Conservation (phyloP, 2,888 invertebrate species). For the Lordiphosa andalusiaca region DNA sequence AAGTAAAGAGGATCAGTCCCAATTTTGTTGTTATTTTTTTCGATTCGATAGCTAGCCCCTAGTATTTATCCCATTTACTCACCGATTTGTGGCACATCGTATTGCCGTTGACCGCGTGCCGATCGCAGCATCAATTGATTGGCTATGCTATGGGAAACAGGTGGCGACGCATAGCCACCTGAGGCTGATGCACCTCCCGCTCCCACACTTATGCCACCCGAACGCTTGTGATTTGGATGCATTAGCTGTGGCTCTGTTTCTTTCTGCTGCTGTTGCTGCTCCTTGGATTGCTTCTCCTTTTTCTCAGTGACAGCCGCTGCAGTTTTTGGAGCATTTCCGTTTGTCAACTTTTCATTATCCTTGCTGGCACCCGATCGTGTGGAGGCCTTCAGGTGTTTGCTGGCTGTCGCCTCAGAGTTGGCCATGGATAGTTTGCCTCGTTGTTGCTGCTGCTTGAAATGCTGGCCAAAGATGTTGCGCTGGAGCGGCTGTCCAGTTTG, state of each 20-base stretch:
- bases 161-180: slow-evolving; percentile 61
- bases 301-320: slow-evolving; percentile 20
- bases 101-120: slow-evolving; percentile 87
- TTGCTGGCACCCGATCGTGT: slow-evolving; percentile 47
- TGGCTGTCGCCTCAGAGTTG: slow-evolving; percentile 75
- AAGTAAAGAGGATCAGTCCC: no score
- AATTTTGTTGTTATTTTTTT: no score
- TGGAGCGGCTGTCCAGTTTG: slow-evolving; percentile 46
- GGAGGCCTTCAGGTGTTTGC: slow-evolving; percentile 57
- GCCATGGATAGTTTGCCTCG: slow-evolving; percentile 63
- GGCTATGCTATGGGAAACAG: slow-evolving; percentile 83
- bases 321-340: slow-evolving; percentile 16
- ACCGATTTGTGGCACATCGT: slow-evolving; percentile 94
- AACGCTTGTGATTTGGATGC: slow-evolving; percentile 77
- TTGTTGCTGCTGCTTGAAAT: slow-evolving; percentile 64
- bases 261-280: slow-evolving; percentile 30
- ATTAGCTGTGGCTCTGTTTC: slow-evolving; percentile 57
- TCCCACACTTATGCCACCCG: slow-evolving; percentile 46
- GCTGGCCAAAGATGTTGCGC: slow-evolving; percentile 73
- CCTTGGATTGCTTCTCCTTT: slow-evolving; percentile 12
- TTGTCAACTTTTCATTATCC: slow-evolving; percentile 32
- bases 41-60: no score
- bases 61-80: slow-evolving; percentile 77
- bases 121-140: slow-evolving; percentile 90
- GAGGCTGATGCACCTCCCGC: slow-evolving; percentile 18